Evolutionary conservation across 1,140 invertebrate genomes (phyloP).

Genomic region (Sycophila sp.): DNA sequence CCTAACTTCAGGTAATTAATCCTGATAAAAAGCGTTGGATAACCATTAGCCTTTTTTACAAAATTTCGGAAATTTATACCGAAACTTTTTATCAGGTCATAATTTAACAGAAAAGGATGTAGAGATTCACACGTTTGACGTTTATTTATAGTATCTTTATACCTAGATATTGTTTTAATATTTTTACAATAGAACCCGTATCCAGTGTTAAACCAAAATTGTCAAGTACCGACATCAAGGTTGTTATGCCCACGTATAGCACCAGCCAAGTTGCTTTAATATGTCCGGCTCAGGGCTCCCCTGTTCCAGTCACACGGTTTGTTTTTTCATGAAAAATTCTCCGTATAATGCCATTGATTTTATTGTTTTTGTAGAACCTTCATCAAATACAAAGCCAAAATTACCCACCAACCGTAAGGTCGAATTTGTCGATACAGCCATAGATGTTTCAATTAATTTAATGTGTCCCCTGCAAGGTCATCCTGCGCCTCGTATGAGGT

Average conservation of each 20-base stretch:
- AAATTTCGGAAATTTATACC: too few species aligned
- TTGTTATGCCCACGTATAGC: constrained; percentile 50
- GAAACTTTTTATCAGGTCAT: too few species aligned
- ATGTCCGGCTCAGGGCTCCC: constrained; percentile 77
- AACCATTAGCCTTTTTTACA: too few species aligned
- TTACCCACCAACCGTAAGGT: constrained; percentile 64
- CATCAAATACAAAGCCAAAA: constrained; percentile 68
- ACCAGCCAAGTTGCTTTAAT: constrained; percentile 68
- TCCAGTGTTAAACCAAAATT: constrained; percentile 68
- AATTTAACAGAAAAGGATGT: too few species aligned
- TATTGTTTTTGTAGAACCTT: constrained; percentile 62
- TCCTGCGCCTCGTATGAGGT: constrained; percentile 68
- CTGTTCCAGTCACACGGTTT: constrained; percentile 60
- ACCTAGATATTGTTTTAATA: too few species aligned
- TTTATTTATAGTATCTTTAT: too few species aligned
- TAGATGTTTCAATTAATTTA: constrained; percentile 45
- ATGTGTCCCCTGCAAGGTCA: constrained; percentile 73
- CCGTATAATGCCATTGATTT: neutral
- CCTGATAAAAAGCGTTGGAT: too few species aligned
- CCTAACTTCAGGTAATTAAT: constrained; percentile 66
- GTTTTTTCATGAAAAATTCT: constrained; percentile 39
- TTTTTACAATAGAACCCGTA: constrained; percentile 62
- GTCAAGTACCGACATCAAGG: constrained; percentile 61
- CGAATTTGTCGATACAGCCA: constrained; percentile 58
- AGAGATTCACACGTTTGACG: too few species aligned